phyloP scores from a whole-genome alignment of 35 echinoderm and acorn worm species.

The Apostichopus japonicus region DNA sequence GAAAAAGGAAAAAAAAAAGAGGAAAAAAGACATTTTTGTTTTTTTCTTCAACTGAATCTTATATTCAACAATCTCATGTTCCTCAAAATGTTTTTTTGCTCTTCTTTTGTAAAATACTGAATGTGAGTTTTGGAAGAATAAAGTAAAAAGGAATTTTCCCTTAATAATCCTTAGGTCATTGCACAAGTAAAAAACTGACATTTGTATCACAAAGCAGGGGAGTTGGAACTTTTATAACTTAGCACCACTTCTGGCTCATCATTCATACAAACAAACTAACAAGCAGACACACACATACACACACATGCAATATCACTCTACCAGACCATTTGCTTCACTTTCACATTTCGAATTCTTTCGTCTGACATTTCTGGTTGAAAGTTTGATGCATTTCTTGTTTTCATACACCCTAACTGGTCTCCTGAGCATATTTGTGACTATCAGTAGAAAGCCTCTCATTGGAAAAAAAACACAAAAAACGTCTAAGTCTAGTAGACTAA shows the following conservation, averaged over 20 bases:
- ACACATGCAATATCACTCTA: no score
- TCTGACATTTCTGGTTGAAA: no score
- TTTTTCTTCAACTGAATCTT: not conserved
- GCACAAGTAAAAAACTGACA: constrained; percentile 18
- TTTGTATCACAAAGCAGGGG: constrained; percentile 18
- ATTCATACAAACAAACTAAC: not conserved
- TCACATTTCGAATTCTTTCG: no score
- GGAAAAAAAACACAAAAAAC: no score
- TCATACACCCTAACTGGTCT: no score
- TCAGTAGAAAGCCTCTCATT: no score
- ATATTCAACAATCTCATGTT: not conserved
- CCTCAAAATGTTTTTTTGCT: not conserved
- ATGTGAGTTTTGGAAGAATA: constrained; percentile 39
- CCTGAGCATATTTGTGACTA: no score
- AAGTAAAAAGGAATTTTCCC: constrained; percentile 29
- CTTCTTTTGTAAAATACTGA: constrained; percentile 37
- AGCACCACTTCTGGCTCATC: constrained; percentile 4
- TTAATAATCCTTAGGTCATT: constrained; percentile 9
- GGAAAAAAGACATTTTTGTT: constrained; percentile 2
- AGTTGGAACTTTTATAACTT: not conserved
- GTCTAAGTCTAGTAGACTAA: no score
- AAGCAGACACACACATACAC: no score
- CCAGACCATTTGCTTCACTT: no score
- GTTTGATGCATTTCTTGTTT: no score
- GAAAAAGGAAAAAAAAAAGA: not conserved